Base-by-base conservation (phyloP, 30 jellyfish, hydroid and myxozoan genomes). In the Hydractinia symbiolongicarpus region DNA sequence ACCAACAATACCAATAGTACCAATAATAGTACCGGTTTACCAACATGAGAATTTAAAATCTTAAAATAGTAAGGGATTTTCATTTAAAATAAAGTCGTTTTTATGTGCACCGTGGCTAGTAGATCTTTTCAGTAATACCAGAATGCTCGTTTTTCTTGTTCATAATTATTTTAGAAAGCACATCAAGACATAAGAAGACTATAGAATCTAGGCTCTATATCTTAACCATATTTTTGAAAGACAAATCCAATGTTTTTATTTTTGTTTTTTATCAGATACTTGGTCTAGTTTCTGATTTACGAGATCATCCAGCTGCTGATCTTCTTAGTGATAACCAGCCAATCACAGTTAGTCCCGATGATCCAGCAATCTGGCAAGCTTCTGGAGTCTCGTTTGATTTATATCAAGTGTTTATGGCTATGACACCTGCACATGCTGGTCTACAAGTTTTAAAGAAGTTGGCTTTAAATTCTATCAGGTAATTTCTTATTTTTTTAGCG, bases 321-420 rank as follows among this genome's bases (percentile, higher is more conserved):
- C 40, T 64, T n/a, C 40, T 64, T 13, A 80, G 76, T 70, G 72
- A 79, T 49, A 79, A 79, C 77, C 75, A 82, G 50, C 96, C 96
- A 11, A 83, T 89, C 84, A 83, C 96, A 8, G 90, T 89, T 52
- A 89, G 81, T 54, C 57, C 88, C n/a, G 96, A 89, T 62, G 95
- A 83, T 75, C 96, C 96, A 4, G 81, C 96, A 50, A 84, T 89
- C 55, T 89, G 94, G 94, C 90, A 88, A 49, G 78, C 94, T 50
- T 83, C 86, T 55, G 95, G 95, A 16, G 53, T 89, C 67, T 83
- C 96, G 5, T 82, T 83, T 74, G 96, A 89, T 69, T 83, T 78
- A 52, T 89, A 82, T 54, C 86, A 89, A 74, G 84, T 89, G 15
- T 89, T 89, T 84, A 83, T 89, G 95, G 94, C 71, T 10, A 89